Conservation (phyloP, 2,888 invertebrate genomes). For the Nineta flava region DNA sequence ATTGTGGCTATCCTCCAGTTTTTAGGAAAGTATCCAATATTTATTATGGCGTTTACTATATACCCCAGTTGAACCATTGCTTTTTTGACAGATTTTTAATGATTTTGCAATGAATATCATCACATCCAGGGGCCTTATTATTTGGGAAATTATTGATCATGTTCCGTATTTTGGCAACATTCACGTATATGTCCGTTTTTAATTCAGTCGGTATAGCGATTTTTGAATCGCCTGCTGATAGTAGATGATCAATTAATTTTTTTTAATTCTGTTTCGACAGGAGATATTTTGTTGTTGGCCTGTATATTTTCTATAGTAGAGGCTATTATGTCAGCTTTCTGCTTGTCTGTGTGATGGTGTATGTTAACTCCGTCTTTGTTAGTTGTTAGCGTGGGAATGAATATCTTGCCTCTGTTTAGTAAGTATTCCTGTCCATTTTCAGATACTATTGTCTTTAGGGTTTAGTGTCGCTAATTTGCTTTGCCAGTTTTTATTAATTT, state of each 20-base stretch:
- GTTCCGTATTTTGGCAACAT: no score
- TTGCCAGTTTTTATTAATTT: constrained; percentile 8
- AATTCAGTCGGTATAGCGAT: no score
- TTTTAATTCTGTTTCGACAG: not conserved
- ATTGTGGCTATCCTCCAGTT: constrained; percentile 14
- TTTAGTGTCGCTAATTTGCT: constrained; percentile 8
- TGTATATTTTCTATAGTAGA: not conserved
- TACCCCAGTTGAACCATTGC: constrained; percentile 11
- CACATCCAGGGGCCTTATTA: constrained; percentile 12
- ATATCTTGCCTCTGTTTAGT: constrained; percentile 1
- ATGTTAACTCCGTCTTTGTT: constrained; percentile 1
- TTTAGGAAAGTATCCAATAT: constrained; percentile 12
- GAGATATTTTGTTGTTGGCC: not conserved
- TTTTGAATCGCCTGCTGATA: no score
- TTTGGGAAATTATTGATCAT: constrained; percentile 9
- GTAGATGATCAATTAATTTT: not conserved
- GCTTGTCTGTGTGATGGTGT: not conserved
- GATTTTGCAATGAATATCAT: constrained; percentile 11
- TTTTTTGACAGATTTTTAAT: constrained; percentile 14
- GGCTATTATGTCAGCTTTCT: not conserved
- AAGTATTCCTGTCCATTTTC: constrained; percentile 1
- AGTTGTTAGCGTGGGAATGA: not conserved
- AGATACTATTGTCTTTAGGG: constrained; percentile 8
- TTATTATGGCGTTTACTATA: constrained; percentile 12
- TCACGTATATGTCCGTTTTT: no score